phyloP scores from a whole-genome alignment of 2,888 invertebrate genomes.

The Acheta domesticus region DNA sequence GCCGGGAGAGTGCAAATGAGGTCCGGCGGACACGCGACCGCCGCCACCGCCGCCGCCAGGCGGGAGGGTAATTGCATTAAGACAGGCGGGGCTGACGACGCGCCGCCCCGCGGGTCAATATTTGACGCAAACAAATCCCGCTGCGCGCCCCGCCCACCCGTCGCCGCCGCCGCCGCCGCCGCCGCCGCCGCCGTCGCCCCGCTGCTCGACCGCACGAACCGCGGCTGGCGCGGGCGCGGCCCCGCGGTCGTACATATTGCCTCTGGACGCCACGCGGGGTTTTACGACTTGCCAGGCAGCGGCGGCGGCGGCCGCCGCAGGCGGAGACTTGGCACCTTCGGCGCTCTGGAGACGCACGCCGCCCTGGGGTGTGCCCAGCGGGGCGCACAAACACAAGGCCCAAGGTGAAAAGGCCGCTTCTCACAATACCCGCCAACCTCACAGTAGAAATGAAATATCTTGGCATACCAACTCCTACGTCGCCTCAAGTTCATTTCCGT shows the following conservation, averaged over 20 bases:
- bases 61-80: slow-evolving; percentile 18
- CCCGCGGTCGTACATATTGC: neutral
- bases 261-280: neutral
- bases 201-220: neutral
- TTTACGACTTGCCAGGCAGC: neutral
- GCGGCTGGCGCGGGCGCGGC: neutral
- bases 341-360: too few relatives aligned
- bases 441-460: too few relatives aligned
- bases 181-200: neutral
- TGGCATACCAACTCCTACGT: too few relatives aligned
- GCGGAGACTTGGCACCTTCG: neutral
- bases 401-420: too few relatives aligned
- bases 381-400: too few relatives aligned
- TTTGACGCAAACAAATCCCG: slow-evolving; percentile 18
- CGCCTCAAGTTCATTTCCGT: too few relatives aligned
- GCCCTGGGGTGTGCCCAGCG: too few relatives aligned
- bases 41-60: slow-evolving; percentile 1
- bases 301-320: neutral
- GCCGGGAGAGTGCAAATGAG: neutral
- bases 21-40: slow-evolving; percentile 7
- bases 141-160: neutral
- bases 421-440: too few relatives aligned
- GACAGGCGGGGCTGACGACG: neutral
- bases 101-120: slow-evolving; percentile 1
- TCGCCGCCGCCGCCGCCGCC: neutral